phyloP scores from a whole-genome alignment of 1,140 invertebrate genomes.

The Rhopalosiphum padi region DNA sequence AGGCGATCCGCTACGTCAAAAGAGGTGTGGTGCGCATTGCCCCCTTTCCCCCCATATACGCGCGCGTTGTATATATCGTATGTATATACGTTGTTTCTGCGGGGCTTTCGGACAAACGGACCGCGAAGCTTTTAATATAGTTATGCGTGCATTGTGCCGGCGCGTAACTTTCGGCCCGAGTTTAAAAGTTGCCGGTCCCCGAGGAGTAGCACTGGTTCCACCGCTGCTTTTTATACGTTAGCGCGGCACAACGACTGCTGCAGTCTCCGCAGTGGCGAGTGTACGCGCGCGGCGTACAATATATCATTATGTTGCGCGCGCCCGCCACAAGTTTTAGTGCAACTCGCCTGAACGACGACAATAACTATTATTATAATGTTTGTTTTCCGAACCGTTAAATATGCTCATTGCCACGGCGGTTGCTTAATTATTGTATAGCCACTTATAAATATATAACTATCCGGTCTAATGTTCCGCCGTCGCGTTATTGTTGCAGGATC shows the following conservation, averaged over 20 bases:
- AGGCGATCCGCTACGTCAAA: slow-evolving; percentile 31
- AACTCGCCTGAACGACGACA: not conserved
- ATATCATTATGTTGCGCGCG: not conserved
- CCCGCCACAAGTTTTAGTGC: not conserved
- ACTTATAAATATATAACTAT: no score
- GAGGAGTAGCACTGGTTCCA: not conserved
- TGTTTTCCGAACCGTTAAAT: slow-evolving; percentile 48
- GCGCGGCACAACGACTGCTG: not conserved
- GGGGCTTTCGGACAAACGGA: slow-evolving; percentile 44
- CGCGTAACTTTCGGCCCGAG: slow-evolving; percentile 4
- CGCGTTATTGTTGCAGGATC: slow-evolving; percentile 72
- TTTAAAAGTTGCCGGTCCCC: slow-evolving; percentile 27
- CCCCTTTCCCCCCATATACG: no score
- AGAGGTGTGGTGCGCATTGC: slow-evolving; percentile 23
- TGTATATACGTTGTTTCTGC: slow-evolving; percentile 11
- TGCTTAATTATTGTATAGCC: not conserved
- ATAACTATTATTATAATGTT: slow-evolving; percentile 10
- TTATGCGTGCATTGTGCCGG: slow-evolving; percentile 14
- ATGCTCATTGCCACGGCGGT: not conserved
- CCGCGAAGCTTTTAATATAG: slow-evolving; percentile 52
- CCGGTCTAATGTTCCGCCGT: not conserved
- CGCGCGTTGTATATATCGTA: not conserved
- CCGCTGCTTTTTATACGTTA: slow-evolving; percentile 9
- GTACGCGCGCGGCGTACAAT: not conserved
- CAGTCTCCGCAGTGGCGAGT: not conserved